phyloP scores from a whole-genome alignment of 2,113 vertebrate genomes.

The Pygoscelis adeliae region DNA sequence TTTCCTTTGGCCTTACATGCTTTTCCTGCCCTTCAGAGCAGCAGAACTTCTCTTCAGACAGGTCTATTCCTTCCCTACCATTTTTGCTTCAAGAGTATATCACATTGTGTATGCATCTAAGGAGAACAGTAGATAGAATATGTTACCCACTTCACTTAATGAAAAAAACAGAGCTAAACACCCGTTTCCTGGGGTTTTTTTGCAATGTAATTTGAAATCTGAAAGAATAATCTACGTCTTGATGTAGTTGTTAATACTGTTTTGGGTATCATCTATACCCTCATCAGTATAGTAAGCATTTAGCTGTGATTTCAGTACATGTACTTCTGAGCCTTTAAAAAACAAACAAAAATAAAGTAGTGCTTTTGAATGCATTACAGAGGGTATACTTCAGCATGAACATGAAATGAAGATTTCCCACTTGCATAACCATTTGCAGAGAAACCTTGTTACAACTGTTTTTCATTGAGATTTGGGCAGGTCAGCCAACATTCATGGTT shows the following conservation, averaged over 20 bases:
- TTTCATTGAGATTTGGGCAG: not conserved
- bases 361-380: not conserved
- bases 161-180: not conserved
- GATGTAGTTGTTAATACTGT: not conserved
- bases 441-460: not conserved
- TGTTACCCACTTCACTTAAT: not conserved
- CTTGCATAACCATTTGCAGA: not conserved
- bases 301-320: not conserved
- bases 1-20: not conserved
- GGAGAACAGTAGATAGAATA: not conserved
- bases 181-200: not conserved
- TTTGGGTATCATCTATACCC: not conserved
- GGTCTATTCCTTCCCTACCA: not conserved
- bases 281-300: not conserved
- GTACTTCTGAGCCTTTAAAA: not conserved
- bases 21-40: not conserved
- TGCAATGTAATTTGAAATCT: not conserved
- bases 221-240: not conserved
- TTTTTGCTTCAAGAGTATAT: not conserved
- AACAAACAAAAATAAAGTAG: not conserved
- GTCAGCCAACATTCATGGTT: constrained; percentile 20
- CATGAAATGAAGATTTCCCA: not conserved
- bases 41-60: not conserved
- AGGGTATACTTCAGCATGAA: not conserved
- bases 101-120: not conserved